Base-by-base conservation (phyloP, 2,888 invertebrate genomes). In the Podabrus alpinus region DNA sequence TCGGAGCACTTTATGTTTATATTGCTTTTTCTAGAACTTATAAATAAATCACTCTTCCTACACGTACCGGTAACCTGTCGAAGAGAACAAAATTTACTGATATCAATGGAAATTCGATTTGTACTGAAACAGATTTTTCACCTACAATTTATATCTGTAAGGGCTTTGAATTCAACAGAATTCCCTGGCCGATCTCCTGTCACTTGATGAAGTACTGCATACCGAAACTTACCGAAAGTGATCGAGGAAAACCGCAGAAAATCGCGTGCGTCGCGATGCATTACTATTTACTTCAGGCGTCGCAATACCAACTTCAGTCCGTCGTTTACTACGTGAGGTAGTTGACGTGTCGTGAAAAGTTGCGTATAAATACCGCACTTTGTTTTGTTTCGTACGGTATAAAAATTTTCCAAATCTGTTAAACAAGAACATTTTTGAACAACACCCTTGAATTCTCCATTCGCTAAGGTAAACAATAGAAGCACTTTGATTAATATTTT, bases 51-150 rank as follows among this genome's bases (percentile, higher is more conserved):
- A 76, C 71, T 68, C 73, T 66, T 19, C 69, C 45, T 69, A 68
- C 62, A 67, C 76, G 68, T 69, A 60, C 64, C 72, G 73, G 74
- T 77, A 79, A 77, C 77, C 75, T 77, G 78, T 79, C 79, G 78
- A 71, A 74, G 74, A 77, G 74, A 76, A 76, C 72, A 70, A 76
- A 80, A 86, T 86, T 85, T 85, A 85, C 85, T 75, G 85, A 83
- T 85, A 85, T 85, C 85, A 84, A 84, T 86, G 84, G 80, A 83
- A 83, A 83, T 82, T 84, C 83, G 84, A 84, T 84, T 85, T 83
- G 84, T 83, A 84, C 81, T 81, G 84, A 84, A 84, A 84, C 84
- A 84, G 82, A 84, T 83, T 84, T 84, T 84, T 84, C 84, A 84
- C 84, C 82, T 82, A 79, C 80, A 82, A 85, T 85, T 84, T 84